These are phyloP conservation scores for Bambusicola thoracicus DNA, from an alignment of 2,113 vertebrate species.

Conservation along the genomic window DNA sequence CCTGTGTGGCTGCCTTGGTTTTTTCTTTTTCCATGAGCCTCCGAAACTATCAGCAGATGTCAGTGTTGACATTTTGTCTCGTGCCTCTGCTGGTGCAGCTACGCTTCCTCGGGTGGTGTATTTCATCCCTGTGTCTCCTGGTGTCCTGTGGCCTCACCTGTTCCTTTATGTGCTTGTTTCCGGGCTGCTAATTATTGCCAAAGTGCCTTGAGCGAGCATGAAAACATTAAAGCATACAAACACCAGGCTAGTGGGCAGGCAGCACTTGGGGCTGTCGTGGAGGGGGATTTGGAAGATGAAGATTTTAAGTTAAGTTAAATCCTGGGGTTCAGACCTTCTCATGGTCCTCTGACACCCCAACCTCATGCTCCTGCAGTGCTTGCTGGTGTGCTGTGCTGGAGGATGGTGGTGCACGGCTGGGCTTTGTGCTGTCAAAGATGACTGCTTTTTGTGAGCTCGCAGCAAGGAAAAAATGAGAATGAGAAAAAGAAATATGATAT, in stretches of 20 bases:
- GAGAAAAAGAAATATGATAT: background rate
- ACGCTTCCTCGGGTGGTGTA: rapidly evolving
- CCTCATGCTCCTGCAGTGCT: background rate
- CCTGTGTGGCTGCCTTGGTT: background rate
- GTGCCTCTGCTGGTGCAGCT: rapidly evolving
- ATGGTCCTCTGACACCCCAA: background rate
- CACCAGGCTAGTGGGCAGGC: background rate
- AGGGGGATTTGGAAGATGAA: background rate
- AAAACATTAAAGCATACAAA: background rate
- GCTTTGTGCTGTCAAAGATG: too few relatives aligned
- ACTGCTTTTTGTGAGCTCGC: background rate
- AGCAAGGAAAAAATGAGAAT: background rate
- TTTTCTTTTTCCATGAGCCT: background rate
- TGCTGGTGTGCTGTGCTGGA: rapidly evolving
- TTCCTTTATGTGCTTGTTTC: background rate
- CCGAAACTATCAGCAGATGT: background rate
- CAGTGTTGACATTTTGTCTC: background rate
- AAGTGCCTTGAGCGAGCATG: rapidly evolving
- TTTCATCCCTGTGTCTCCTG: background rate
- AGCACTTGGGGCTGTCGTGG: background rate
- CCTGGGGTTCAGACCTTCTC: background rate
- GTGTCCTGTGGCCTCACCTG: background rate
- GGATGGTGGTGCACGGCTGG: background rate
- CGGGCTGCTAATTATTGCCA: background rate
- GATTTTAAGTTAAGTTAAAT: background rate